Percentiles rank a stretch among this genome's conserved stretches.
These are phyloP conservation scores for Ectobius pallidus DNA, from an alignment of 2,888 invertebrate genomes.

Conservation along the genomic window DNA sequence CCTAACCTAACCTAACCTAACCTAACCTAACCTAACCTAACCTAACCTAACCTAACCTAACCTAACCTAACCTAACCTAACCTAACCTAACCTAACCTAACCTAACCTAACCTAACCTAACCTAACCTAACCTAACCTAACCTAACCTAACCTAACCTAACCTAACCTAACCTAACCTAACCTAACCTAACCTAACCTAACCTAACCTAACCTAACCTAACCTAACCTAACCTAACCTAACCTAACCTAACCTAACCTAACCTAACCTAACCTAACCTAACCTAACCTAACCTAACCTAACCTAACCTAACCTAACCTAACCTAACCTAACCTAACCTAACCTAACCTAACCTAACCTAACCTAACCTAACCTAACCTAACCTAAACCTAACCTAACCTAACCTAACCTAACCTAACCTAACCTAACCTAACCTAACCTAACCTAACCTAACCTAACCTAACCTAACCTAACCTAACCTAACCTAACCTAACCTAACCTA, in stretches of 20 bases:
- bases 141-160: neutral
- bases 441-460: neutral
- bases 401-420: neutral
- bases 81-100: neutral
- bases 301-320: neutral
- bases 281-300: neutral
- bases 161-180: neutral
- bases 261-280: neutral
- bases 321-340: neutral
- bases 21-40: neutral
- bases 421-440: neutral
- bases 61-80: neutral
- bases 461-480: neutral
- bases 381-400: no score
- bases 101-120: neutral
- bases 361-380: neutral
- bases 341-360: neutral
- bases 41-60: neutral
- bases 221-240: neutral
- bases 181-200: neutral
- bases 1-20: neutral
- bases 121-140: neutral
- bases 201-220: neutral
- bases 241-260: neutral
- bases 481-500: neutral